Evolutionary conservation across 2,888 invertebrate genomes (phyloP).

Genomic region (Leptopilina myrica): DNA sequence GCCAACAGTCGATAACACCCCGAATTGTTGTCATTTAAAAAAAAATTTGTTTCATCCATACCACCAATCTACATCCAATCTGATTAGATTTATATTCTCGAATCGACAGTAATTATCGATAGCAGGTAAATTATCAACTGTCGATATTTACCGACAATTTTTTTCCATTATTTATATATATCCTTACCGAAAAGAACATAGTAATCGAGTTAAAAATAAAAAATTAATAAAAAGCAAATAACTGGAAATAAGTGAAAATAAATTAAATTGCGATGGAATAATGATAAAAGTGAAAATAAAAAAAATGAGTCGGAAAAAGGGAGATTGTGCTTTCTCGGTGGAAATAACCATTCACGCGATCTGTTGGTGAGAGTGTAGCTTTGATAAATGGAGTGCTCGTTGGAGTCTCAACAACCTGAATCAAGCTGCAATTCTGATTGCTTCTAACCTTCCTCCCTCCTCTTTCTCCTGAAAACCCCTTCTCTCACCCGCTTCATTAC

Average conservation of each 20-base stretch:
- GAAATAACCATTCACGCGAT: conserved; percentile 22
- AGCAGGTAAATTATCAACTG: too few relatives aligned
- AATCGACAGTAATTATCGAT: too few relatives aligned
- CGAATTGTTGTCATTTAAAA: too few relatives aligned
- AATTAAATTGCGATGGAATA: background rate
- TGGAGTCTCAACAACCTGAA: conserved; percentile 12
- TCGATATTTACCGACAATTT: too few relatives aligned
- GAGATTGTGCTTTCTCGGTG: conserved; percentile 8
- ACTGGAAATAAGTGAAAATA: background rate
- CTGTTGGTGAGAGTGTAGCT: conserved; percentile 14
- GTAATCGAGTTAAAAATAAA: background rate
- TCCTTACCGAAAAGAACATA: too few relatives aligned
- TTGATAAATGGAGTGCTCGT: conserved; percentile 25
- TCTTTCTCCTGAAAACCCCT: too few relatives aligned
- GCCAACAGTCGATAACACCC: too few relatives aligned
- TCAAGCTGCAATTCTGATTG: conserved; percentile 19
- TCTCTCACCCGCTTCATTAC: too few relatives aligned
- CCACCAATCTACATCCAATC: too few relatives aligned
- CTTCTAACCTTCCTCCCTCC: background rate
- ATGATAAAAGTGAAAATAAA: conserved; percentile 5
- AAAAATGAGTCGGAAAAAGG: background rate
- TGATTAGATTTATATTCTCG: too few relatives aligned
- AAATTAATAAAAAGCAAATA: background rate
- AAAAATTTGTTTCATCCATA: too few relatives aligned
- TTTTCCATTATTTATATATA: too few relatives aligned